Evolutionary conservation across 1,140 invertebrate genomes (phyloP).

Genomic region (Drosophila guanche): DNA sequence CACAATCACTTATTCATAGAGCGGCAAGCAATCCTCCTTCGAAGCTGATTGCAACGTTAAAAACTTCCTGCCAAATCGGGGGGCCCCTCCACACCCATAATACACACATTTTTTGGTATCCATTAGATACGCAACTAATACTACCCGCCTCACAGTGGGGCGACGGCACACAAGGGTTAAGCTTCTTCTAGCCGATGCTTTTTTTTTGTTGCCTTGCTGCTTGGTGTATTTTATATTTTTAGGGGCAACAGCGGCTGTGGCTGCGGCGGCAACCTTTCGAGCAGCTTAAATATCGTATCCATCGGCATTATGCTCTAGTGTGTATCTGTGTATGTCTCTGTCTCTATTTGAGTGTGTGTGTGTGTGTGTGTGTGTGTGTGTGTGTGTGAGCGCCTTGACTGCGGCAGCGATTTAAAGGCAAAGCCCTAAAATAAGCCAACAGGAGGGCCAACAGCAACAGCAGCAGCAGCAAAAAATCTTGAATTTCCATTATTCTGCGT

Average conservation of each 20-base stretch:
- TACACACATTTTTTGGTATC: slow-evolving; percentile 63
- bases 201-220: slow-evolving; percentile 3
- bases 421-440: slow-evolving; percentile 73
- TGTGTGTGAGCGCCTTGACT: slow-evolving; percentile 46
- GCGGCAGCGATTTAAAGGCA: slow-evolving; percentile 69
- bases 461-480: slow-evolving; percentile 54
- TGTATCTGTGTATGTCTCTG: slow-evolving; percentile 17
- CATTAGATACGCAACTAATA: slow-evolving; percentile 76
- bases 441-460: slow-evolving; percentile 49
- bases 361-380: slow-evolving; percentile 22
- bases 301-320: slow-evolving; percentile 57
- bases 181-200: slow-evolving; percentile 3
- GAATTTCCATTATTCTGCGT: slow-evolving; percentile 37
- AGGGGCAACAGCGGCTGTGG: slow-evolving; percentile 37
- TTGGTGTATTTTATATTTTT: slow-evolving; percentile 72
- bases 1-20: too few relatives aligned
- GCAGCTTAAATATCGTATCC: slow-evolving; percentile 72
- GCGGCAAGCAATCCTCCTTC: neutral
- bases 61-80: slow-evolving; percentile 24
- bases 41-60: slow-evolving; percentile 11
- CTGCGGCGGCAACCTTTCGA: slow-evolving; percentile 60
- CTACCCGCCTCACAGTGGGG: slow-evolving; percentile 29
- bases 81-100: neutral
- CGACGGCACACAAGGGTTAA: slow-evolving; percentile 36
- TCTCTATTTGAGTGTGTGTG: slow-evolving; percentile 9